Percentiles rank a stretch among this genome's conserved stretches.
Conservation (phyloP, 53 echinoderm and acorn worm genomes). For the Echinometra lucunter region DNA sequence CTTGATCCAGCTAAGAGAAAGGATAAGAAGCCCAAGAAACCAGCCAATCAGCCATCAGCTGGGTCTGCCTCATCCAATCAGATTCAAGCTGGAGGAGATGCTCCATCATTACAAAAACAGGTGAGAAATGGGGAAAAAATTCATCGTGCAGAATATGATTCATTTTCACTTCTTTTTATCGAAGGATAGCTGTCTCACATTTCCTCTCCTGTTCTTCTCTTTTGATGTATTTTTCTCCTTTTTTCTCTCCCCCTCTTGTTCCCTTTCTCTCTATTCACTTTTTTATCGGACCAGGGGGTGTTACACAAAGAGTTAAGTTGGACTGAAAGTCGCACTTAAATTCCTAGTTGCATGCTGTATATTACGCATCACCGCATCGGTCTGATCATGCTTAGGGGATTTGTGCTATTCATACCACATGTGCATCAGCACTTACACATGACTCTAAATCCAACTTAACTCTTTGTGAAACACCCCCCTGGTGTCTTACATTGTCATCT, state of each 20-base stretch:
- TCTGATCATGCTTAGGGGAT: too few relatives aligned
- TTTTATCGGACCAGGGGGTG: too few relatives aligned
- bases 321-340: too few relatives aligned
- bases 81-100: constrained; percentile 60
- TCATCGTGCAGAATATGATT: not conserved
- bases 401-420: too few relatives aligned
- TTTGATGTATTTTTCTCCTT: not conserved
- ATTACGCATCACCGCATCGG: too few relatives aligned
- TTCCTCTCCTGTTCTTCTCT: not conserved
- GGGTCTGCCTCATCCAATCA: constrained; percentile 35
- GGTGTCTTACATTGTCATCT: too few relatives aligned
- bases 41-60: constrained; percentile 60
- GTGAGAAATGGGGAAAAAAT: not conserved
- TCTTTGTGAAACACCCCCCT: too few relatives aligned
- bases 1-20: constrained; percentile 83
- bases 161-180: not conserved
- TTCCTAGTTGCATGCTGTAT: too few relatives aligned
- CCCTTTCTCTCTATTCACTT: not conserved
- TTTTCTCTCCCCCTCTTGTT: not conserved
- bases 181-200: not conserved
- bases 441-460: too few relatives aligned
- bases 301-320: too few relatives aligned
- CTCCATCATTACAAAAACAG: constrained; percentile 31
- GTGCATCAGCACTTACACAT: too few relatives aligned
- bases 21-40: constrained; percentile 51